These are phyloP conservation scores for Aleiodes testaceus DNA, from an alignment of 2,888 invertebrate genomes.

Conservation along the genomic window DNA sequence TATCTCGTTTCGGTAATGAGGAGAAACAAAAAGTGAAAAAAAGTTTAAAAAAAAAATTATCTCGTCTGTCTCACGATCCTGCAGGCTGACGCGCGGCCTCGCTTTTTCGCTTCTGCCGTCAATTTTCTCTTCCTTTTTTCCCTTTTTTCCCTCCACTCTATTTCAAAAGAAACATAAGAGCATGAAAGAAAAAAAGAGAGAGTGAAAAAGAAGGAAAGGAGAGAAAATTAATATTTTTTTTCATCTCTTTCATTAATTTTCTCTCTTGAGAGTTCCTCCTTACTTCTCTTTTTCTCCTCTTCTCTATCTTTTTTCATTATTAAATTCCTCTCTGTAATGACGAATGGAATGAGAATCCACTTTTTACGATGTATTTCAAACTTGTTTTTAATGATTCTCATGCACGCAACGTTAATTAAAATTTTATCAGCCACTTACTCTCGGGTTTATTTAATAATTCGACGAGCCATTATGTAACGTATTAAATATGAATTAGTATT, in stretches of 20 bases:
- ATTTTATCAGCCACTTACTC: conserved; percentile 26
- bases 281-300: neutral
- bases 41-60: conserved; percentile 7
- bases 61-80: conserved; percentile 40
- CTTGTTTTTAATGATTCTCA: conserved; percentile 29
- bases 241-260: conserved; percentile 5
- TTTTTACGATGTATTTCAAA: conserved; percentile 15
- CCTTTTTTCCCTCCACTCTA: conserved; percentile 17
- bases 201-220: neutral
- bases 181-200: conserved; percentile 20
- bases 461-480: conserved; percentile 24
- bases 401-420: conserved; percentile 32
- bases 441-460: conserved; percentile 31
- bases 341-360: conserved; percentile 32
- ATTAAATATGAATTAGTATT: conserved; percentile 33
- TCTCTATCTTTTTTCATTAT: conserved; percentile 2
- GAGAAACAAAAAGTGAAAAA: conserved; percentile 30
- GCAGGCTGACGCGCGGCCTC: conserved; percentile 40
- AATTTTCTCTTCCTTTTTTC: conserved; percentile 17
- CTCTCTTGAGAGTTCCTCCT: too few relatives aligned
- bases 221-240: conserved; percentile 22
- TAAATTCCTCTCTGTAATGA: conserved; percentile 11
- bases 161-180: conserved; percentile 30
- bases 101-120: conserved; percentile 37
- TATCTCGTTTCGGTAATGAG: conserved; percentile 33